A percentile compares a stretch with the other conserved stretches of the same genome.
These are phyloP conservation scores for Tetropium fuscum DNA, from an alignment of 2,888 invertebrate species.

Conservation along the genomic window DNA sequence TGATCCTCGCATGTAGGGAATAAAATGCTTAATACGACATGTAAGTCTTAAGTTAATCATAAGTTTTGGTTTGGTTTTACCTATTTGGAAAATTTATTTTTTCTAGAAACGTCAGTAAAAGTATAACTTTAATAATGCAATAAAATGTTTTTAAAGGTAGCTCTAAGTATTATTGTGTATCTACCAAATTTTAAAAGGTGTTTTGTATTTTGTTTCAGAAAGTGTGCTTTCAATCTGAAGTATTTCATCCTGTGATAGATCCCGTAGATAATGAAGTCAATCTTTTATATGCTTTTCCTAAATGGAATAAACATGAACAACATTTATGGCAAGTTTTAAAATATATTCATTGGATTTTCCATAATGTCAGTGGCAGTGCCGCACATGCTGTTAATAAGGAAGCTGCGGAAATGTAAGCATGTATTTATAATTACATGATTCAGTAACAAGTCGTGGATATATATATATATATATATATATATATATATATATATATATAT, in stretches of 20 bases:
- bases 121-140: too few species aligned
- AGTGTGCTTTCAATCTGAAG: conserved; percentile 83
- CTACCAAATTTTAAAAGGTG: not conserved
- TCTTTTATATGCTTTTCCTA: conserved; percentile 82
- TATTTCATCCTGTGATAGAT: conserved; percentile 91
- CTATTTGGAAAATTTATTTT: too few species aligned
- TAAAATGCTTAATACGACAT: too few species aligned
- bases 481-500: too few species aligned
- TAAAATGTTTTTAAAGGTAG: too few species aligned
- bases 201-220: conserved; percentile 70
- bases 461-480: too few species aligned
- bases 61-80: too few species aligned
- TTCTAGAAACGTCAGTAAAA: too few species aligned
- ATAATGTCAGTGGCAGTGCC: conserved; percentile 77
- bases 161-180: conserved; percentile 47
- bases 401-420: conserved; percentile 76
- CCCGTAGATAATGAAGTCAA: conserved; percentile 82
- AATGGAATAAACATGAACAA: conserved; percentile 86
- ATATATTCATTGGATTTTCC: conserved; percentile 85
- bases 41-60: too few species aligned
- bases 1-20: too few species aligned
- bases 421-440: too few species aligned
- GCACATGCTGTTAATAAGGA: conserved; percentile 79
- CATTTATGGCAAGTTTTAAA: conserved; percentile 92
- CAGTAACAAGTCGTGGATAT: too few species aligned